Evolutionary conservation across 2,888 invertebrate species (phyloP).

Genomic region (Heteromurus nitidus): DNA sequence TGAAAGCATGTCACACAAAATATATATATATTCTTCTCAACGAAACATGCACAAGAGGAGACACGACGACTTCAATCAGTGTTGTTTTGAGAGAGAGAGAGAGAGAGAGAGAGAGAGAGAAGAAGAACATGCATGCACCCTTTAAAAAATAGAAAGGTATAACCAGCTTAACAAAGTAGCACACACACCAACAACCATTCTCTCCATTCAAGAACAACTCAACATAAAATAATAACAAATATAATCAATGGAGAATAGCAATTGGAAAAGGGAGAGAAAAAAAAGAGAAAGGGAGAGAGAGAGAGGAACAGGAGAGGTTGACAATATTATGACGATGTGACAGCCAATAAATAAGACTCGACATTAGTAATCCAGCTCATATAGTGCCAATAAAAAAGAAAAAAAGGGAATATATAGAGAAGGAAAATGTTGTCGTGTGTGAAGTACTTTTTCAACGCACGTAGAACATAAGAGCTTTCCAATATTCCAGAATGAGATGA

Average conservation of each 20-base stretch:
- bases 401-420: too few species aligned
- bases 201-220: neutral
- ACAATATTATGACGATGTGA: slow-evolving; percentile 53
- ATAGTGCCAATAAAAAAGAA: slow-evolving; percentile 1
- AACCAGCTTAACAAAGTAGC: neutral
- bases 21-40: too few species aligned
- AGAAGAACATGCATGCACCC: too few species aligned
- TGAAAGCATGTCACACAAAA: too few species aligned
- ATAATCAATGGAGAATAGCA: slow-evolving; percentile 44
- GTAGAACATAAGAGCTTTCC: slow-evolving; percentile 3
- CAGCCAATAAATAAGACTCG: slow-evolving; percentile 57
- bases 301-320: too few species aligned
- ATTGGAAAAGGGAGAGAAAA: slow-evolving; percentile 41
- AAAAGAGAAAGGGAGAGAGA: slow-evolving; percentile 37
- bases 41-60: too few species aligned
- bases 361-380: slow-evolving; percentile 40
- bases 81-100: neutral
- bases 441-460: neutral
- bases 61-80: neutral
- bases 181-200: neutral
- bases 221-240: slow-evolving; percentile 30
- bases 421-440: neutral
- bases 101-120: neutral
- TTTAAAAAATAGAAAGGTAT: too few species aligned
- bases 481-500: slow-evolving; percentile 30